phyloP scores from a whole-genome alignment of 1,140 invertebrate species.

The Neotoxoptera formosana region DNA sequence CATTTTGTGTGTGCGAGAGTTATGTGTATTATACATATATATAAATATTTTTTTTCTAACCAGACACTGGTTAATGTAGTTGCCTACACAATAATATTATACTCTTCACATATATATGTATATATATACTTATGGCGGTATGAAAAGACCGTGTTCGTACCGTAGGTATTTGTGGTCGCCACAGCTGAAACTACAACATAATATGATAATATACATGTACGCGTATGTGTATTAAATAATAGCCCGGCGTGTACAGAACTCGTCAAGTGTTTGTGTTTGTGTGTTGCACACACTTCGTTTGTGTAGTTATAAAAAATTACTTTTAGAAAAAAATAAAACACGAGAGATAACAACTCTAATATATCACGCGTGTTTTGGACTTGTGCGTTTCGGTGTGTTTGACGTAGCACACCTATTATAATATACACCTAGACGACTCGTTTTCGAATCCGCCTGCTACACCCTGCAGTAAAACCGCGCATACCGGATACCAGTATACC shows the following conservation, averaged over 20 bases:
- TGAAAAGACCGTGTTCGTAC: conserved; percentile 27
- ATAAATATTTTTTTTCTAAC: conserved; percentile 11
- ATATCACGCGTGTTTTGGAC: conserved; percentile 22
- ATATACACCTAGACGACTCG: not conserved
- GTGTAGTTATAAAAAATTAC: conserved; percentile 20
- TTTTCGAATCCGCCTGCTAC: not conserved
- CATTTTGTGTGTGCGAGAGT: not conserved
- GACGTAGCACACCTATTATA: not conserved
- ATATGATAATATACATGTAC: not conserved
- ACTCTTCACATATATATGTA: conserved; percentile 14
- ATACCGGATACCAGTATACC: not conserved
- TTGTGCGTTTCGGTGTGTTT: not conserved
- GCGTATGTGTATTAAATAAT: not conserved
- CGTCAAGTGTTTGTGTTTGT: conserved; percentile 36
- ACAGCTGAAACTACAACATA: conserved; percentile 12
- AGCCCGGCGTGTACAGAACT: conserved; percentile 19
- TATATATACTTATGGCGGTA: conserved; percentile 11
- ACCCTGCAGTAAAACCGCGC: not conserved
- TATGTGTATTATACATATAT: not conserved
- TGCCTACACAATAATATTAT: conserved; percentile 33
- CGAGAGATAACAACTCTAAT: not conserved
- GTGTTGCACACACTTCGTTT: not conserved
- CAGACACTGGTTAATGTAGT: conserved; percentile 40
- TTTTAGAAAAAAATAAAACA: conserved; percentile 34
- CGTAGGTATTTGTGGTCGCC: conserved; percentile 22